phyloP scores from a whole-genome alignment of 2,113 vertebrate genomes.

The Nipponia nippon region DNA sequence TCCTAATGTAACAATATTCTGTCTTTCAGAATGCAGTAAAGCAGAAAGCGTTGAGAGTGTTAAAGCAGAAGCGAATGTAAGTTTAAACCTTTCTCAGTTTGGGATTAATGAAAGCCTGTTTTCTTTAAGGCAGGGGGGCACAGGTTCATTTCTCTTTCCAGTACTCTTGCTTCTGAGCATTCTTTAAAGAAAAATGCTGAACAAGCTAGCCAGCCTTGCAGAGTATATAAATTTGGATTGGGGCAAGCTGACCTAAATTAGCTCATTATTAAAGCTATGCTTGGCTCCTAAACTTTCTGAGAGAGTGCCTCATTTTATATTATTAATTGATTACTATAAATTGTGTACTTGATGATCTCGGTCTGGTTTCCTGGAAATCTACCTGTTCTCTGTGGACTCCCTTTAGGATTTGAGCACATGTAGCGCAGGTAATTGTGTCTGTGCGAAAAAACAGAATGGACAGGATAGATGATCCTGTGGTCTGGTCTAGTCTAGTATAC shows the following conservation, averaged over 20 bases:
- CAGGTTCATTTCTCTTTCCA: background rate
- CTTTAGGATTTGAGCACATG: background rate
- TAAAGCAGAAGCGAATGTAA: conserved; percentile 98
- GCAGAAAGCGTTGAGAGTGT: conserved; percentile 93
- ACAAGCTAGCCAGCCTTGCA: background rate
- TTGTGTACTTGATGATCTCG: background rate
- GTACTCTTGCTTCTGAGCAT: background rate
- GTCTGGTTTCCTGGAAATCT: background rate
- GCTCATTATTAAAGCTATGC: background rate
- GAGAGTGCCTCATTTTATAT: background rate
- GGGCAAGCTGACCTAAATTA: background rate
- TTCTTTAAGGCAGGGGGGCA: background rate
- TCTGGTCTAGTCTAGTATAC: background rate
- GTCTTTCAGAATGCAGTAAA: conserved; percentile 94
- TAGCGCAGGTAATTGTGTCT: background rate
- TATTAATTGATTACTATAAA: background rate
- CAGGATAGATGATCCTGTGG: background rate
- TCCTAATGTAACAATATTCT: conserved; percentile 5
- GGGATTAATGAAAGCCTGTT: background rate
- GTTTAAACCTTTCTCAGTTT: conserved; percentile 55
- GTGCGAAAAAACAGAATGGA: background rate
- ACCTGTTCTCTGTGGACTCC: background rate
- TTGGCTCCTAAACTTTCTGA: background rate
- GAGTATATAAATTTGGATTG: background rate
- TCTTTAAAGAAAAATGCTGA: background rate